These are phyloP conservation scores for Cataglyphis altisquamis DNA, from an alignment of 2,888 invertebrate genomes.

Conservation along the genomic window DNA sequence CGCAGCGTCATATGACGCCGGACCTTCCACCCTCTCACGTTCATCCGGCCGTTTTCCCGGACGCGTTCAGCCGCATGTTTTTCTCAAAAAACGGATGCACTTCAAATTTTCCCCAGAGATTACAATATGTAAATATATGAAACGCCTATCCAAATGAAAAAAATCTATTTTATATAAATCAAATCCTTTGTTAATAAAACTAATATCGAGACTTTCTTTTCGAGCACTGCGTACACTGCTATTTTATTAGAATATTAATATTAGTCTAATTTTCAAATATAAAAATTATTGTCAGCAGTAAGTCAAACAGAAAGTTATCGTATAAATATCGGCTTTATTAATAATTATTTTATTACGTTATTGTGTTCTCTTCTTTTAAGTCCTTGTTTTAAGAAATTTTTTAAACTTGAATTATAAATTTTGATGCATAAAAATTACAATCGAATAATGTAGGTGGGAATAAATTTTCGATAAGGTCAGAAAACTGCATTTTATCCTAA, in stretches of 20 bases:
- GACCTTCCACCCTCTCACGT: conserved; percentile 79
- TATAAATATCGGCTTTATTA: not conserved
- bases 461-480: conserved; percentile 62
- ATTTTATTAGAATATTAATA: not conserved
- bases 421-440: conserved; percentile 5
- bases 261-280: not conserved
- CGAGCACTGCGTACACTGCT: not conserved
- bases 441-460: conserved; percentile 37
- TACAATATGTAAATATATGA: conserved; percentile 21
- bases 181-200: not conserved
- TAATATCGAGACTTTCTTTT: not conserved
- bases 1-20: conserved; percentile 80
- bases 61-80: conserved; percentile 76
- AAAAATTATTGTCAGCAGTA: not conserved
- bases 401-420: conserved; percentile 41
- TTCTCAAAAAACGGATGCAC: conserved; percentile 78
- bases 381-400: conserved; percentile 57
- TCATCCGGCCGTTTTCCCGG: conserved; percentile 79
- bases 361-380: conserved; percentile 6
- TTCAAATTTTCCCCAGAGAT: conserved; percentile 65
- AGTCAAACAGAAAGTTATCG: not conserved
- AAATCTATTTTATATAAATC: not conserved
- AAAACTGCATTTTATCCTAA: conserved; percentile 74
- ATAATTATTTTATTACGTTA: conserved; percentile 47
- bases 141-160: not conserved